These are phyloP conservation scores for Romanogobio albipinnatus DNA, from an alignment of 2,113 vertebrate species.

Conservation along the genomic window DNA sequence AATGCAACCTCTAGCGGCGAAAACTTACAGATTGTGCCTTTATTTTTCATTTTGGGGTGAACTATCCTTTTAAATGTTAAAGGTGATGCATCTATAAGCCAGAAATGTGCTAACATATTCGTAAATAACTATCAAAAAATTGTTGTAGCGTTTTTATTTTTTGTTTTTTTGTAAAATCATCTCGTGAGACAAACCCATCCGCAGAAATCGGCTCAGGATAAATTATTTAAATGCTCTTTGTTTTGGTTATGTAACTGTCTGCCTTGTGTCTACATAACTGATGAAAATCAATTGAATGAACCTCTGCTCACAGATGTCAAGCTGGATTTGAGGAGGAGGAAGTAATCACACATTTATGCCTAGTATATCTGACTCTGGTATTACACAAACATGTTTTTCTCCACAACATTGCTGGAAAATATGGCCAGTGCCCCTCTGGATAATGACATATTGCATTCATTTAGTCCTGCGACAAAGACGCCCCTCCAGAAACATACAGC, in stretches of 20 bases:
- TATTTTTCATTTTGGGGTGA: no score
- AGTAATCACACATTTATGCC: constrained; percentile 41
- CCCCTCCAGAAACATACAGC: constrained; percentile 53
- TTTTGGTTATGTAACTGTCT: constrained; percentile 33
- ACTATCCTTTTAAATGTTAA: no score
- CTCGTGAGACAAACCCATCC: constrained; percentile 6
- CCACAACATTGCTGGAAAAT: constrained; percentile 27
- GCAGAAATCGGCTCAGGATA: constrained; percentile 1
- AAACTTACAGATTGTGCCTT: no score
- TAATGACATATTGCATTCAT: constrained; percentile 58
- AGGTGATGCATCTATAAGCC: background rate
- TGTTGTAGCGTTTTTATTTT: background rate
- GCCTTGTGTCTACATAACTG: constrained; percentile 38
- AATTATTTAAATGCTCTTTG: constrained; percentile 23
- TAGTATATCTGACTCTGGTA: constrained; percentile 7
- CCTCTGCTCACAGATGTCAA: constrained; percentile 23
- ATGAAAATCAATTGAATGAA: constrained; percentile 42
- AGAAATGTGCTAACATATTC: background rate
- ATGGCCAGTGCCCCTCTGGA: constrained; percentile 33
- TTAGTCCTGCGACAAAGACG: constrained; percentile 45
- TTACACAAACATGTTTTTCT: constrained; percentile 50
- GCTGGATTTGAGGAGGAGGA: constrained; percentile 33
- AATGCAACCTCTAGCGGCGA: no score
- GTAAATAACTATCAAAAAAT: background rate
- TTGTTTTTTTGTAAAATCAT: background rate